Evolutionary conservation across 2,888 invertebrate genomes (phyloP), one percentile per base, ranked within the genome.

Genomic region (Minunthozetes semirufus): DNA sequence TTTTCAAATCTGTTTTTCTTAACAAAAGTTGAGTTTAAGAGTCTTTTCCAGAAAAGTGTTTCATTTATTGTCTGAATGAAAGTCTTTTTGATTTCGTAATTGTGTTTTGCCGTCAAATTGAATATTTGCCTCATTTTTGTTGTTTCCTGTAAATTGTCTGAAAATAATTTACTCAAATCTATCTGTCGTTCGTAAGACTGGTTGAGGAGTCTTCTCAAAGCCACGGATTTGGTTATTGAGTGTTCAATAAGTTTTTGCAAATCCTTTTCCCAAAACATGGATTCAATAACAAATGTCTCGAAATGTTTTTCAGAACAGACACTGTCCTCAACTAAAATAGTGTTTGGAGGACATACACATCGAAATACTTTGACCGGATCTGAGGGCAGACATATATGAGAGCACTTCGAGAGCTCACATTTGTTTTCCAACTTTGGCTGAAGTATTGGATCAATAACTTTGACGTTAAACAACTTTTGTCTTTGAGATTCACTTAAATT

Each of bases 381-480:
- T 5, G 33, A 63, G 1, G 63, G 63, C 13, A 63, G 63, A 17
- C 63, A 63, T 33, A 63, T 33, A 63, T 63, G 63, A 25, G 63
- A 63, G 17, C 63, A 63, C 27, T 22, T 59, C 4, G 59, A 4
- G 22, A 22, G 17, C 4, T 22, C 4, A 27, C 59, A 59, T 27
- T 59, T 59, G 27, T 59, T 22, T 6, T 22, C 17, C 22, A 59
- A 19, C 6, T 22, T 27, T 22, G 63, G 63, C 17, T 63, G 63
- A 15, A 27, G 9, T 33, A 27, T 63, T 11, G 27, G 11, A 17
- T 63, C 63, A 15, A 63, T 25, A 15, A 63, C 17, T 33, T 33
- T 63, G 6, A 63, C 15, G n/a, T 33, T 63, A 29, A 25, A 63
- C 13, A 63, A 17, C 19, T 27, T 29, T 33, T 63, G 29, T 63